Base-by-base conservation (phyloP, 2,113 vertebrate genomes). In the Puffinus mauretanicus region DNA sequence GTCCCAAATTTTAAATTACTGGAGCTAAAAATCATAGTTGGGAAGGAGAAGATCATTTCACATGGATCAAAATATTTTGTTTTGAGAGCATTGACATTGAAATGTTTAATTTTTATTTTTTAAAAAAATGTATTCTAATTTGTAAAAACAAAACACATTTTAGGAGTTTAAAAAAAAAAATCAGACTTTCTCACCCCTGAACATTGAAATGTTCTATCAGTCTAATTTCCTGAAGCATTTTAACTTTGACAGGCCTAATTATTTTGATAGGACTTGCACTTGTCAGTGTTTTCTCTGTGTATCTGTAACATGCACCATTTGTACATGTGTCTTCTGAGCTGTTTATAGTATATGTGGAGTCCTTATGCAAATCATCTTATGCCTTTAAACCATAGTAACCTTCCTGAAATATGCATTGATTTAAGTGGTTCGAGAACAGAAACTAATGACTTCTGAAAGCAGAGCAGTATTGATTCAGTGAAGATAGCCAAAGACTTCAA, bases 391-490 rank as follows among this genome's bases (percentile, higher is more conserved):
- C 14, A 4, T 2, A 22, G 79, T 75, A 93, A 82, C 47, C 60
- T 81, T 75, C 75, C 77, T 93, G 92, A 85, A 94, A 92, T 64
- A 72, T 52, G 46, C 82, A 62, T 94, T 93, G 86, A 93, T 93
- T 93, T 86, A 91, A 96, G 71, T 82, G 75, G 42, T 47, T 89
- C 6, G 8, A 87, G 91, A 85, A 81, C 58, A 95, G 90, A 93
- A 93, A 77, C 84, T 94, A 91, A 96, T 86, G 94, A 80, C 78
- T 96, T 77, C 78, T 93, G 93, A 86, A 88, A 94, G 91, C 84
- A 93, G 62, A 93, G 58, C 66, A 29, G 54, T 94, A 96, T 94
- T 91, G 93, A 93, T 96, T 94, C 79, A 24, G 62, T 60, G 66
- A 91, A 61, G 46, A 79, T 73, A 78, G 70, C 95, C 94, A 94